A percentile compares a stretch with the other conserved stretches of the same genome.
These are phyloP conservation scores for Coreoperca whiteheadi DNA, from an alignment of 2,113 vertebrate genomes.

Conservation along the genomic window DNA sequence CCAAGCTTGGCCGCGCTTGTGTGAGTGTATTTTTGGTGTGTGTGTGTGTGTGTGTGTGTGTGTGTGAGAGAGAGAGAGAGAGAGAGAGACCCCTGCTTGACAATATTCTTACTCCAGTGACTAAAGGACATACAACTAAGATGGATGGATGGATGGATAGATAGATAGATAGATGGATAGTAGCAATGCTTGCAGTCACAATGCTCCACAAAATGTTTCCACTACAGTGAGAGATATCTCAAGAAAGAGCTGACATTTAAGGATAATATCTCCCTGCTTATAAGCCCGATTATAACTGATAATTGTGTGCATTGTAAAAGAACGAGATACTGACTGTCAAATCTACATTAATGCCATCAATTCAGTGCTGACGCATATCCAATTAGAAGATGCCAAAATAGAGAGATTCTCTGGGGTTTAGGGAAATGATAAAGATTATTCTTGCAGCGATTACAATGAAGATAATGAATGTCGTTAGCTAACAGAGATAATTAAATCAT, in stretches of 20 bases:
- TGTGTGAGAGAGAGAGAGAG: background rate
- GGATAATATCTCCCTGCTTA: slow-evolving; percentile 22
- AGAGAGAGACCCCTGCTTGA: background rate
- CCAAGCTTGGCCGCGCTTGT: slow-evolving; percentile 19
- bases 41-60: background rate
- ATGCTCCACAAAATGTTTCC: slow-evolving; percentile 6
- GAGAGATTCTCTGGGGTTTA: slow-evolving; percentile 54
- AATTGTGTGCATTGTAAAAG: slow-evolving; percentile 34
- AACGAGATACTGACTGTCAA: slow-evolving; percentile 30
- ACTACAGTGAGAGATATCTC: slow-evolving; percentile 21
- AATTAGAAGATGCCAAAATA: slow-evolving; percentile 58
- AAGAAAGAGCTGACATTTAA: slow-evolving; percentile 58
- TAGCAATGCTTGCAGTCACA: slow-evolving; percentile 12
- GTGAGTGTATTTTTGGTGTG: no score
- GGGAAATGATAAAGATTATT: slow-evolving; percentile 44
- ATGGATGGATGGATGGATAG: background rate
- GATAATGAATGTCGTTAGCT: slow-evolving; percentile 47
- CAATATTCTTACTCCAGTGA: background rate
- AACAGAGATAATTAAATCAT: slow-evolving; percentile 51
- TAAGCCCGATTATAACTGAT: slow-evolving; percentile 15
- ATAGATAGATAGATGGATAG: slow-evolving; percentile 16
- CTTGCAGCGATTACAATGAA: slow-evolving; percentile 22
- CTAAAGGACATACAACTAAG: background rate
- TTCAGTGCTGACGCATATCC: slow-evolving; percentile 45
- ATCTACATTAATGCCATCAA: slow-evolving; percentile 48